phyloP scores from a whole-genome alignment of 1,140 invertebrate genomes.

The Hypsibius dujardini region DNA sequence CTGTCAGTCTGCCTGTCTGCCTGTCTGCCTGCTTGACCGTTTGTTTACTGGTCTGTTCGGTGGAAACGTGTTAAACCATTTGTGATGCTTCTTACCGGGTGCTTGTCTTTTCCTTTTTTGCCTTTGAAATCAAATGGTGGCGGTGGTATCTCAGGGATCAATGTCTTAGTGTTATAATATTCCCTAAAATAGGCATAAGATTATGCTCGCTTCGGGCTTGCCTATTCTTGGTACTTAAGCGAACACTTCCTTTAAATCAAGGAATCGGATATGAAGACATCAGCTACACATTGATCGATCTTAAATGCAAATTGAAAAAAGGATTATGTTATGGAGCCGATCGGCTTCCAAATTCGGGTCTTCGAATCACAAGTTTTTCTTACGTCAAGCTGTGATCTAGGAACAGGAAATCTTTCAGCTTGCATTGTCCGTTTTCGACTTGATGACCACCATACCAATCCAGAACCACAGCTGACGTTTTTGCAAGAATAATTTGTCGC shows the following conservation, averaged over 20 bases:
- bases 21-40: too few relatives aligned
- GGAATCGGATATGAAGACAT: too few relatives aligned
- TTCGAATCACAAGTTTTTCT: not conserved
- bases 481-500: not conserved
- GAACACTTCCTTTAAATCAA: too few relatives aligned
- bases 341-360: too few relatives aligned
- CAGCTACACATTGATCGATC: too few relatives aligned
- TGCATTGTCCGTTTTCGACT: not conserved
- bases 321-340: too few relatives aligned
- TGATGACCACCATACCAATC: not conserved
- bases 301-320: too few relatives aligned
- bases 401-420: not conserved
- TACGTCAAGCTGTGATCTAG: conserved; percentile 5
- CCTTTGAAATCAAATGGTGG: not conserved
- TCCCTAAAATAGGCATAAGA: not conserved
- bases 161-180: not conserved
- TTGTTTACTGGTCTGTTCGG: too few relatives aligned
- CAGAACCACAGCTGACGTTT: not conserved
- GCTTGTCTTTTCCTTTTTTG: not conserved
- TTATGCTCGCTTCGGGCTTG: too few relatives aligned
- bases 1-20: too few relatives aligned
- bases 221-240: too few relatives aligned
- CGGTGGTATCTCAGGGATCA: not conserved
- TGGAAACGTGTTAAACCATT: too few relatives aligned
- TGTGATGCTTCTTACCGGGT: not conserved